Evolutionary conservation across 2,797 vertebrate genomes (phyloP).

Genomic region (Phrynocephalus vlangalii): DNA sequence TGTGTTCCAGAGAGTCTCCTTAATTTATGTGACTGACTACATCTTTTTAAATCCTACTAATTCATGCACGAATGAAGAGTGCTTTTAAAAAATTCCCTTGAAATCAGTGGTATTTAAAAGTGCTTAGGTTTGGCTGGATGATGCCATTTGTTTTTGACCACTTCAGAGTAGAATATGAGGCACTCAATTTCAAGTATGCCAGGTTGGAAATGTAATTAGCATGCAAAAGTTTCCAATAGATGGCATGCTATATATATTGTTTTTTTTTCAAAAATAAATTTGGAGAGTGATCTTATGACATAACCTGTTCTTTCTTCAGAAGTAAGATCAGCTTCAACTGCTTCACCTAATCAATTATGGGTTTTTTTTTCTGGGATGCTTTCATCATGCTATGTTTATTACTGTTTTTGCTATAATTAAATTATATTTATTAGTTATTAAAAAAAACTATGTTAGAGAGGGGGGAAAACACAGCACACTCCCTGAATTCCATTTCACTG

Average conservation of each 20-base stretch:
- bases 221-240: conserved; percentile 35
- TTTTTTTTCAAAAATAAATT: conserved; percentile 13
- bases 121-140: background rate
- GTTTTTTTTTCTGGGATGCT: conserved; percentile 1
- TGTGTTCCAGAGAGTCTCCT: background rate
- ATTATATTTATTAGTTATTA: conserved; percentile 43
- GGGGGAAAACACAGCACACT: background rate
- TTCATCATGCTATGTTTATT: background rate
- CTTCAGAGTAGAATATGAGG: too few species aligned
- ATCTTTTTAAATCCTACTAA: background rate
- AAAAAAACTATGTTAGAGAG: conserved; percentile 26
- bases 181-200: background rate
- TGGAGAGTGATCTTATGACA: conserved; percentile 46
- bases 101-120: background rate
- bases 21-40: background rate
- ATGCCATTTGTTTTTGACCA: background rate
- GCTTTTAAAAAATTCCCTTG: background rate
- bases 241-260: conserved; percentile 33
- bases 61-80: background rate
- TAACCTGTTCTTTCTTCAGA: conserved; percentile 42
- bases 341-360: background rate
- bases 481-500: conserved; percentile 55
- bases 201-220: background rate
- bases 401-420: conserved; percentile 40
- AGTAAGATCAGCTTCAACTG: background rate